Conservation (phyloP, 2,888 invertebrate genomes). For the Caenorhabditis wallacei region DNA sequence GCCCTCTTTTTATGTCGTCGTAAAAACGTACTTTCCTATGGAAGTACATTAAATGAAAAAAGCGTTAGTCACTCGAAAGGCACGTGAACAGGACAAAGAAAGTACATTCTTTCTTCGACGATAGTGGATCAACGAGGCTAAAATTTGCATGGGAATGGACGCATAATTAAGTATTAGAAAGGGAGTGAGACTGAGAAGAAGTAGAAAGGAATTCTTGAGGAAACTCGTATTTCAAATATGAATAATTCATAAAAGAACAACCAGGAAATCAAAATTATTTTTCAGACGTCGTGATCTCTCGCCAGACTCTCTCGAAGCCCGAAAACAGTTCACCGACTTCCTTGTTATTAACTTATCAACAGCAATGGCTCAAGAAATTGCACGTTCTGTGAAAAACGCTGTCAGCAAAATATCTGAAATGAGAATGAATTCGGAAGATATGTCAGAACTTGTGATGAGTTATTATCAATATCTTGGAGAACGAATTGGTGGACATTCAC, state of each 20-base stretch:
- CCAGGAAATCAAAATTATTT: conserved; percentile 24
- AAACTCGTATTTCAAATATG: background rate
- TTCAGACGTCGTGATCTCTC: conserved; percentile 67
- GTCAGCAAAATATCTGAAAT: conserved; percentile 83
- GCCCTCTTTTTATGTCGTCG: conserved; percentile 11
- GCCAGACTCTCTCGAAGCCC: conserved; percentile 80
- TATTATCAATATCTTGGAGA: conserved; percentile 91
- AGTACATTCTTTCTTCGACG: conserved; percentile 7
- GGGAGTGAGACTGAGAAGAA: too few relatives aligned
- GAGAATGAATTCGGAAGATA: conserved; percentile 87
- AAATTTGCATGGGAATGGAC: conserved; percentile 22
- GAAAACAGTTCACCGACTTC: conserved; percentile 84
- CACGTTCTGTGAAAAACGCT: conserved; percentile 87
- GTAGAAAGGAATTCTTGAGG: background rate
- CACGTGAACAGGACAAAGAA: conserved; percentile 8
- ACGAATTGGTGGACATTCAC: conserved; percentile 26
- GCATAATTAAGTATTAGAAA: conserved; percentile 14
- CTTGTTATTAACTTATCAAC: conserved; percentile 83
- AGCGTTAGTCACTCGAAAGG: conserved; percentile 4
- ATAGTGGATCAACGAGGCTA: background rate
- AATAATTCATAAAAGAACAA: conserved; percentile 7
- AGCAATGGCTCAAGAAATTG: conserved; percentile 85
- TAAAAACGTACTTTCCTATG: conserved; percentile 5
- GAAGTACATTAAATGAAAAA: background rate
- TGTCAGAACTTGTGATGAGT: conserved; percentile 93